A percentile compares a stretch with the other conserved stretches of the same genome.
These are phyloP conservation scores for Leptodactylus fallax DNA, from an alignment of 2,797 vertebrate species.

Conservation along the genomic window DNA sequence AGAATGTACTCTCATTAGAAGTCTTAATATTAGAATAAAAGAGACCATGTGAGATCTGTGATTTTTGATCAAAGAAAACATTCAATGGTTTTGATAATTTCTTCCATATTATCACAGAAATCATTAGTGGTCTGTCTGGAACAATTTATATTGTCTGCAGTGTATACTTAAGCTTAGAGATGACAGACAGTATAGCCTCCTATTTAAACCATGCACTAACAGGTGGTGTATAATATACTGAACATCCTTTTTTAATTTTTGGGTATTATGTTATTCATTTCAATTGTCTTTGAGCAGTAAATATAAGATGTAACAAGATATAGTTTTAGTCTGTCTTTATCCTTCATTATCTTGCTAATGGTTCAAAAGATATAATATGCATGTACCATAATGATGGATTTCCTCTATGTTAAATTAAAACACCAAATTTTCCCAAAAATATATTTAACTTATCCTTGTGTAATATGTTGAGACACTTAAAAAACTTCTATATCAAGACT, in stretches of 20 bases:
- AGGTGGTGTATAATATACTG: constrained; percentile 28
- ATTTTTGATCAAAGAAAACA: constrained; percentile 50
- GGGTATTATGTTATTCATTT: constrained; percentile 30
- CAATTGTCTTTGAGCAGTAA: constrained; percentile 18
- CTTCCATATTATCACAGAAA: constrained; percentile 57
- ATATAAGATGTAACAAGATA: constrained; percentile 25
- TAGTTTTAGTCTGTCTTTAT: constrained; percentile 15
- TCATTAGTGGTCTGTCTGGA: constrained; percentile 57
- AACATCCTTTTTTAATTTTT: constrained; percentile 45
- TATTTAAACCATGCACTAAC: constrained; percentile 44
- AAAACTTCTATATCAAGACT: background rate
- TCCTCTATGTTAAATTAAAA: background rate
- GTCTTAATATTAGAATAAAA: constrained; percentile 43
- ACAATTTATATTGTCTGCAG: constrained; percentile 55
- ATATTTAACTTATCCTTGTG: background rate
- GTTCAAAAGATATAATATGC: constrained; percentile 14
- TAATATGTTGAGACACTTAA: background rate
- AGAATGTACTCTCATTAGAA: constrained; percentile 47
- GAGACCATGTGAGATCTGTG: constrained; percentile 48
- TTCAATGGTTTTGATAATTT: constrained; percentile 55
- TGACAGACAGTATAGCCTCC: constrained; percentile 46
- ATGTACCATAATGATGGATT: constrained; percentile 25
- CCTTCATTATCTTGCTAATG: constrained; percentile 39
- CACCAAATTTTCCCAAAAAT: background rate
- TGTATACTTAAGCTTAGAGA: constrained; percentile 30